These are phyloP conservation scores for Cyclophora punctaria DNA, from an alignment of 2,888 invertebrate genomes.

Conservation along the genomic window DNA sequence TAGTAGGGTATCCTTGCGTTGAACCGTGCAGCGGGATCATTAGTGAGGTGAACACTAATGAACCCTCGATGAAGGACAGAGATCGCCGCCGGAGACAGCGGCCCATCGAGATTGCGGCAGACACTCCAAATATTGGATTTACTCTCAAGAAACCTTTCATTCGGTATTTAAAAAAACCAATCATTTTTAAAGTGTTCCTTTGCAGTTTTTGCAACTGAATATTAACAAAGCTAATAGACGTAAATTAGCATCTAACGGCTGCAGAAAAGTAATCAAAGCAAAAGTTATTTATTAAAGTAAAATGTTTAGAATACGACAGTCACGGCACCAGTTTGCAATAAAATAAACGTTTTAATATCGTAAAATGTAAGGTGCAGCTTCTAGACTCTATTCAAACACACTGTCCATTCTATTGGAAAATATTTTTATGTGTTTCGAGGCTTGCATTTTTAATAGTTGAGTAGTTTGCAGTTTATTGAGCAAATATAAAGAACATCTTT, in stretches of 20 bases:
- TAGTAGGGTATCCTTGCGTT: slow-evolving; percentile 19
- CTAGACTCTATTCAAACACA: slow-evolving; percentile 2
- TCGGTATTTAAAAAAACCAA: slow-evolving; percentile 13
- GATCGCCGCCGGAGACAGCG: slow-evolving; percentile 40
- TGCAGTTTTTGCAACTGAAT: background rate
- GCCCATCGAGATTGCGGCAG: slow-evolving; percentile 28
- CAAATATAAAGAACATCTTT: slow-evolving; percentile 37
- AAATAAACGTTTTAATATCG: too few species aligned
- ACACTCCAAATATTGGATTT: slow-evolving; percentile 35
- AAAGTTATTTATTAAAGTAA: too few species aligned
- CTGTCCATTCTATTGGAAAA: slow-evolving; percentile 3
- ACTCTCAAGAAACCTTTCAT: slow-evolving; percentile 25
- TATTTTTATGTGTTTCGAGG: slow-evolving; percentile 6
- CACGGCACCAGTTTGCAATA: too few species aligned
- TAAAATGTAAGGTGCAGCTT: background rate
- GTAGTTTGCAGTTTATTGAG: slow-evolving; percentile 33
- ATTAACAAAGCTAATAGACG: too few species aligned
- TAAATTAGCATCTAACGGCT: background rate
- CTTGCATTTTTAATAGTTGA: slow-evolving; percentile 24
- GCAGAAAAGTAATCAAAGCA: too few species aligned
- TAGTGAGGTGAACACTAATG: slow-evolving; percentile 63
- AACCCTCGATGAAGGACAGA: slow-evolving; percentile 49
- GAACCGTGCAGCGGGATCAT: slow-evolving; percentile 43
- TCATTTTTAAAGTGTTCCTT: background rate
- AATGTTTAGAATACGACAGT: too few species aligned